Evolutionary conservation across 2,113 vertebrate genomes (phyloP), one percentile per base, ranked within the genome.

Genomic region (Aviceda subcristata): DNA sequence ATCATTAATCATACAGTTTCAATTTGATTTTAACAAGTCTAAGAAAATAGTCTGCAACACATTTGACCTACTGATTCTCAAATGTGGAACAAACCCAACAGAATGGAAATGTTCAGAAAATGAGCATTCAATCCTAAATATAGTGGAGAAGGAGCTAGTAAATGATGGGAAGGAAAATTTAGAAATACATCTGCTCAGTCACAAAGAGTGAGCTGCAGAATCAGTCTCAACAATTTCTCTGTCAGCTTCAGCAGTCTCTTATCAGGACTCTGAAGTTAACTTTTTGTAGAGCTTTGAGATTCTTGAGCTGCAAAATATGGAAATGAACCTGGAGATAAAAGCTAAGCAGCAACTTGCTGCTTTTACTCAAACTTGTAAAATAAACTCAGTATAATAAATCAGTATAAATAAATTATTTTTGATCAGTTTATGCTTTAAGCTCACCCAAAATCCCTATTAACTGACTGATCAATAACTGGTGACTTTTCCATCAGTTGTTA

Each of bases 181-280:
- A 97, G 97, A 97, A 98, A 93, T 97, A 92, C 98, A 98, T 98
- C 98, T 98, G 98, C 97, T 98, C 97, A 94, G 92, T 97, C 94
- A 97, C 88, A 97, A 97, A 98, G 96, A 92, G 68, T 87, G 63
- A 88, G 68, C 41, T 88, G 59, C 53, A 95, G 86, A 95, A 91
- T 86, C 73, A 57, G 80, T 93, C 86, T 96, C 81, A 90, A 93
- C 75, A 82, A 84, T 86, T 94, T 95, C 88, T 82, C 87, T 79
- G 51, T 87, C 74, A 93, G 92, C 96, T 98, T 96, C 91, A 45
- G 82, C 92, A 96, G 12, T 56, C 88, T 95, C 93, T 95, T 79
- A 72, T 95, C 88, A 95, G 86, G 63, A 62, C 38, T 91, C 67
- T 86, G 92, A 95, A 95, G 88, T 91, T 92, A 94, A 92, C 91